Evolutionary conservation across 2,888 invertebrate species (phyloP), one percentile per base, ranked within the genome.

Genomic region (Agrochola lota): DNA sequence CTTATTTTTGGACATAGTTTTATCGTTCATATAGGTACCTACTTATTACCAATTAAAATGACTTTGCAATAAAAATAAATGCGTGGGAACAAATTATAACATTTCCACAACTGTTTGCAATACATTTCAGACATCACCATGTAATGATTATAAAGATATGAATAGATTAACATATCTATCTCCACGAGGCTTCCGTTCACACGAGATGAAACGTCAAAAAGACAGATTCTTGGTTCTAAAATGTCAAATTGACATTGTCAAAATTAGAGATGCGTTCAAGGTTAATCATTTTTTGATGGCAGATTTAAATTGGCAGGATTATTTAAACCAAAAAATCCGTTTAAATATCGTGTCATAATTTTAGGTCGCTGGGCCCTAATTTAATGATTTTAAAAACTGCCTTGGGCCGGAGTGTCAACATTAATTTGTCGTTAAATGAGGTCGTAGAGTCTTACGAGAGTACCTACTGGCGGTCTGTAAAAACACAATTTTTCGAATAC

Each of bases 211-310:
- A 49, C 20, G 67, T 67, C 67, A n/a, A n/a, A 67, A 67, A 30
- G 12, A 67, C 67, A 30, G 67, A 68, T 68, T 68, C 1, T 35
- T 52, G 52, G 52, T n/a, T 68, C 35, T 35, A 12, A 49, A 68
- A 69, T n/a, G 68, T 40, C 68, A 55, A 69, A 17, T 55, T 69
- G 55, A 69, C 23, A n/a, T n/a, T 69, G 35, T 35, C 68, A 69
- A 55, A 55, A 69, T 40, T 69, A 69, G n/a, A 55, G 55, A 69
- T 55, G 12, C n/a, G 12, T 11, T 57, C 55, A 12, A 57, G n/a
- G 55, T 57, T 57, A 11, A 57, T 57, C n/a, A 11, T n/a, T 57
- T n/a, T 35, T 4, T 11, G 55, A n/a, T 57, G n/a, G 8, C 52
- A 55, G 68, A 68, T 55, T 68, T 52, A 35, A 52, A 49, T 20